phyloP scores from a whole-genome alignment of 2,113 vertebrate genomes.

The Pelusios castaneus region DNA sequence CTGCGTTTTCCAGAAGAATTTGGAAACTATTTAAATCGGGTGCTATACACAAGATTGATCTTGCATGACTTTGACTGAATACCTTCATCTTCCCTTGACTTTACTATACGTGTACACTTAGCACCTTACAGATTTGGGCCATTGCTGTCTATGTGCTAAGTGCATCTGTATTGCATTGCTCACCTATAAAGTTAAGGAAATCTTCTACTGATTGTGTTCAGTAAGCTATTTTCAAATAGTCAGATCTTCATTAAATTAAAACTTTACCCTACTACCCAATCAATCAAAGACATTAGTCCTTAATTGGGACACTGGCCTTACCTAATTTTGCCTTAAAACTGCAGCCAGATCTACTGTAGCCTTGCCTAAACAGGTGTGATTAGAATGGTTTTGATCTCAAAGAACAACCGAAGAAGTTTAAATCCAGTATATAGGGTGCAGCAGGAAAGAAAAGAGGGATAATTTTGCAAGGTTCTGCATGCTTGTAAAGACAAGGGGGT shows the following conservation, averaged over 20 bases:
- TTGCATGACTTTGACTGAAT: neutral
- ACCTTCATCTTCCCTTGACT: neutral
- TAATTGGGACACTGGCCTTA: neutral
- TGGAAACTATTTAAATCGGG: neutral
- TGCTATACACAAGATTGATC: neutral
- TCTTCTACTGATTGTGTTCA: neutral
- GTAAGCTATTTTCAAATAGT: neutral
- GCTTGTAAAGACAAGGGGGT: neutral
- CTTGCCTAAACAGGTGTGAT: neutral
- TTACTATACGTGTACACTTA: too few species aligned
- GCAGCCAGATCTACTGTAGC: neutral
- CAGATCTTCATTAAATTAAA: neutral
- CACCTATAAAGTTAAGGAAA: neutral
- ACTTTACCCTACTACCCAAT: neutral
- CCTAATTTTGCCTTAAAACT: neutral
- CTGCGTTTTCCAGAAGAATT: neutral
- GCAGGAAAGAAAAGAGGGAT: neutral
- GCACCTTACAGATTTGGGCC: neutral
- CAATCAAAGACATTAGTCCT: neutral
- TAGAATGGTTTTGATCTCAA: neutral
- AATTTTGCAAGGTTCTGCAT: neutral
- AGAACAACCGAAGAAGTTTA: neutral
- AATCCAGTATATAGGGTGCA: neutral
- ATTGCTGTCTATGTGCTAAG: neutral
- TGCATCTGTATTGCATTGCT: neutral